phyloP scores from a whole-genome alignment of 2,113 vertebrate genomes.

The Micromys minutus region DNA sequence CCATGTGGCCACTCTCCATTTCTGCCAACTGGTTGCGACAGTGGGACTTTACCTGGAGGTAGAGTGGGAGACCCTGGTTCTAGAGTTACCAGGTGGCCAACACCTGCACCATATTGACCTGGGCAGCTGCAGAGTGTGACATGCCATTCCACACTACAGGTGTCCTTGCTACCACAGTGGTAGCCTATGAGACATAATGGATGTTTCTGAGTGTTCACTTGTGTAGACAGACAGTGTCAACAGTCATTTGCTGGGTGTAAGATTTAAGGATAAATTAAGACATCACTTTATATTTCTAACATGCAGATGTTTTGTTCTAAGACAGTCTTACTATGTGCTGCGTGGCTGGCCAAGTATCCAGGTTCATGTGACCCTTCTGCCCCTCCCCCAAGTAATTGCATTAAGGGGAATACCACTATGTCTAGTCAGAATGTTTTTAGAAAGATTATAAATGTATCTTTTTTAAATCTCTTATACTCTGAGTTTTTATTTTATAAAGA shows the following conservation, averaged over 20 bases:
- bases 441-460: not conserved
- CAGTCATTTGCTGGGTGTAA: too few species aligned
- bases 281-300: not conserved
- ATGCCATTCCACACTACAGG: accelerated
- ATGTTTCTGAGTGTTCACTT: not conserved
- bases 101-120: not conserved
- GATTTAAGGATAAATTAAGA: not conserved
- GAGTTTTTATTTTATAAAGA: not conserved
- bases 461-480: not conserved
- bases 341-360: not conserved
- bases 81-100: not conserved
- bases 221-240: too few species aligned
- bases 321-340: not conserved
- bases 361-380: not conserved
- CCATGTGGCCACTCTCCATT: not conserved
- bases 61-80: not conserved
- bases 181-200: not conserved
- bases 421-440: not conserved
- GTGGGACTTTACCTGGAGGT: not conserved
- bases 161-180: not conserved
- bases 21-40: not conserved
- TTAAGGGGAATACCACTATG: not conserved
- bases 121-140: not conserved
- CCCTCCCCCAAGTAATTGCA: not conserved
- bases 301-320: not conserved